Conservation (phyloP, 2,113 vertebrate genomes). For the Cephalopholis sonnerati region DNA sequence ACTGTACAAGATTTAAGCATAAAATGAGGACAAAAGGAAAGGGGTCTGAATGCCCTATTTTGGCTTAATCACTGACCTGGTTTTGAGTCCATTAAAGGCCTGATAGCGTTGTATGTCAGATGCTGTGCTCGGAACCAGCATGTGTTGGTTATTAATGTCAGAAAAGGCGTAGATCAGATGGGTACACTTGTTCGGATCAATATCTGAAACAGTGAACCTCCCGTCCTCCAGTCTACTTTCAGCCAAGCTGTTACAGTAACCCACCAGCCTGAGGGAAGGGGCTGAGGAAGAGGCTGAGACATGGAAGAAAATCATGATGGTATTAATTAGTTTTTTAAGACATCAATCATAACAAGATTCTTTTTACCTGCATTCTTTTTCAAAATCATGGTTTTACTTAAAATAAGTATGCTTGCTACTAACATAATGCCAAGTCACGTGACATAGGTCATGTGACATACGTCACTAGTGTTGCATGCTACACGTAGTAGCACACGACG, state of each 20-base stretch:
- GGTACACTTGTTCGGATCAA: constrained; percentile 83
- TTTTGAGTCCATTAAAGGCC: constrained; percentile 85
- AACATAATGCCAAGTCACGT: too few relatives aligned
- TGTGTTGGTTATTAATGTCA: constrained; percentile 77
- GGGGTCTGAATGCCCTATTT: too few relatives aligned
- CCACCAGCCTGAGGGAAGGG: constrained; percentile 82
- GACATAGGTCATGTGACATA: too few relatives aligned
- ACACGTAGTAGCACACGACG: too few relatives aligned
- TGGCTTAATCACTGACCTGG: constrained; percentile 61
- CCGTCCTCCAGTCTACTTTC: constrained; percentile 79
- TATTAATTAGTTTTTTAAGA: not conserved
- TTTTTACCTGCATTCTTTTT: not conserved
- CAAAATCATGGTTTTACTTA: too few relatives aligned
- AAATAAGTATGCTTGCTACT: too few relatives aligned
- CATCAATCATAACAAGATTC: not conserved
- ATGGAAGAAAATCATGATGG: not conserved
- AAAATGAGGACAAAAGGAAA: too few relatives aligned
- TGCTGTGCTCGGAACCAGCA: constrained; percentile 81
- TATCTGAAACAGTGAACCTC: constrained; percentile 74
- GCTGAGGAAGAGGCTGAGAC: constrained; percentile 77
- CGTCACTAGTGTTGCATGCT: too few relatives aligned
- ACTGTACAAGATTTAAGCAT: too few relatives aligned
- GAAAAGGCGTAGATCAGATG: constrained; percentile 88
- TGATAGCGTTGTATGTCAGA: constrained; percentile 81
- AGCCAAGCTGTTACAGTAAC: constrained; percentile 88